phyloP scores from a whole-genome alignment of 2,797 vertebrate genomes.

The Sparus aurata region DNA sequence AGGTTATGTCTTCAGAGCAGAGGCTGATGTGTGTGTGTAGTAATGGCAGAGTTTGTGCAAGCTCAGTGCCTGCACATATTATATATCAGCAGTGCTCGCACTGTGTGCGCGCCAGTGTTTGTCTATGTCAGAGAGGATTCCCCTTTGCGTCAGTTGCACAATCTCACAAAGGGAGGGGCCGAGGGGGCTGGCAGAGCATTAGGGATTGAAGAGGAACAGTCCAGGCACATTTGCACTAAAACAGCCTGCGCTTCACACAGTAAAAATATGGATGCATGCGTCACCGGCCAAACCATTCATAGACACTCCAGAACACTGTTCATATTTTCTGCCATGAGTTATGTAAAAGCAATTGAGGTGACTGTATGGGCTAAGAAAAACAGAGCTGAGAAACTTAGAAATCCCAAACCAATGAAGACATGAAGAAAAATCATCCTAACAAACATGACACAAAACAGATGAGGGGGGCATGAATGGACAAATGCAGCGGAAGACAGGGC shows the following conservation, averaged over 20 bases:
- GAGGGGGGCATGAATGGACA: constrained; percentile 30
- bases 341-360: background rate
- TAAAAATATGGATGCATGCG: constrained; percentile 12
- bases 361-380: constrained; percentile 6
- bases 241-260: constrained; percentile 1
- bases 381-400: background rate
- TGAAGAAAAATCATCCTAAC: background rate
- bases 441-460: constrained; percentile 7
- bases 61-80: constrained; percentile 70
- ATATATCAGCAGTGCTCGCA: constrained; percentile 64
- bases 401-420: constrained; percentile 4
- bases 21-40: constrained; percentile 58
- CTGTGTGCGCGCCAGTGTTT: constrained; percentile 60
- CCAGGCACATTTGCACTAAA: constrained; percentile 17
- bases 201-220: constrained; percentile 32
- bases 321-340: background rate
- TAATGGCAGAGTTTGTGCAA: constrained; percentile 62
- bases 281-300: background rate
- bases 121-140: constrained; percentile 83
- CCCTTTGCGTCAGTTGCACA: constrained; percentile 74
- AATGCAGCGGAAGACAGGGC: constrained; percentile 68
- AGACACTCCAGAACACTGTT: background rate
- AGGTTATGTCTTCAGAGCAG: constrained; percentile 66
- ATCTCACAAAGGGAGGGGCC: constrained; percentile 53
- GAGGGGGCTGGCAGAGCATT: constrained; percentile 35